phyloP scores from a whole-genome alignment of 1,140 invertebrate genomes.

The Hesperophylax magnus region DNA sequence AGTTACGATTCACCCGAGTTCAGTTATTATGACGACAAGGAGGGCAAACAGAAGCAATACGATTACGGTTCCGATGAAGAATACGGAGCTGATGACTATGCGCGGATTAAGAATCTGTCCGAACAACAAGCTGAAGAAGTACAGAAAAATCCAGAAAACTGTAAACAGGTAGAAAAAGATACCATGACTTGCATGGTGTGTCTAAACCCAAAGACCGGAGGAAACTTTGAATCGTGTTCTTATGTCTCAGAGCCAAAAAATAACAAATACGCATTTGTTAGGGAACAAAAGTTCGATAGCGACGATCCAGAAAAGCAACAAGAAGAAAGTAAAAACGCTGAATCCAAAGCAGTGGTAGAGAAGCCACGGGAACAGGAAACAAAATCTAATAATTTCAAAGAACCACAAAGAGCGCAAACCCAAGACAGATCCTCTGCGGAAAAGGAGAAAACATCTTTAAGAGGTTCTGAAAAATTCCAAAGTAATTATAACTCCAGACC shows the following conservation, averaged over 20 bases:
- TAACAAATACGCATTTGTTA: slow-evolving; percentile 78
- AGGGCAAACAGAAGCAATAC: slow-evolving; percentile 65
- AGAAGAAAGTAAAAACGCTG: slow-evolving; percentile 62
- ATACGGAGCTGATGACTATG: slow-evolving; percentile 69
- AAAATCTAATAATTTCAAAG: slow-evolving; percentile 41
- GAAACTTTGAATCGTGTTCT: slow-evolving; percentile 80
- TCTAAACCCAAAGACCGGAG: slow-evolving; percentile 77
- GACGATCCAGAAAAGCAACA: slow-evolving; percentile 70
- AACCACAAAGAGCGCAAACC: neutral
- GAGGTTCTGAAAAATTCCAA: slow-evolving; percentile 47
- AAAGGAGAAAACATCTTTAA: slow-evolving; percentile 25
- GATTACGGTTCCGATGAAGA: slow-evolving; percentile 67
- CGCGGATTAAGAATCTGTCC: slow-evolving; percentile 69
- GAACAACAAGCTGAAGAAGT: slow-evolving; percentile 72
- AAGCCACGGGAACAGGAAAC: slow-evolving; percentile 31
- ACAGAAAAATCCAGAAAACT: slow-evolving; percentile 73
- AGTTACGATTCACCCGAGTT: slow-evolving; percentile 63
- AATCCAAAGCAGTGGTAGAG: slow-evolving; percentile 52
- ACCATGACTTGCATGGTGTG: slow-evolving; percentile 78
- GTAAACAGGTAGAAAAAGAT: slow-evolving; percentile 74
- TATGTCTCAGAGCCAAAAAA: slow-evolving; percentile 79
- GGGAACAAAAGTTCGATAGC: slow-evolving; percentile 73
- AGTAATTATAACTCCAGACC: neutral
- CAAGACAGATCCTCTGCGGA: too few species aligned
- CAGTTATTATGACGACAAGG: slow-evolving; percentile 59